Base-by-base conservation (phyloP, 2,888 invertebrate genomes). In the Metalampra italica region DNA sequence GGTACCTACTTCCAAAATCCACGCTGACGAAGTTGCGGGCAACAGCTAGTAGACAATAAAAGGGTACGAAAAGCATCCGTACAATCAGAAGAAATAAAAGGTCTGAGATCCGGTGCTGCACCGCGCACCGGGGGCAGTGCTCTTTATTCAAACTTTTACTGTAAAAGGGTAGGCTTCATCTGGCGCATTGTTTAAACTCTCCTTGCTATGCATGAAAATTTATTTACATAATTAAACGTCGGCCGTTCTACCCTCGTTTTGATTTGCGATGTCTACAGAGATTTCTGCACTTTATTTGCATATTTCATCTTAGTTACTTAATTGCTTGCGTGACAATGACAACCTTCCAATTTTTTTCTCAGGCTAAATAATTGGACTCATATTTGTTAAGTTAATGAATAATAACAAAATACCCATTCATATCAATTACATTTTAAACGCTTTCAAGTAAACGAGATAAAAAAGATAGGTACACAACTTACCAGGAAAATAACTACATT, bases 181-280 rank as follows among this genome's bases (percentile, higher is more conserved):
- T 81, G 83, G 74, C 75, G 75, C 76, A 78, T 86, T 87, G 83
- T 86, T 85, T 79, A 75, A 77, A 67, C 72, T 75, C 78, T 79
- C 76, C 78, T 82, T 75, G 73, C 73, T 80, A 82, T 80, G 82
- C 80, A 85, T 81, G 82, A 82, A 75, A 83, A 81, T 82, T 78
- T 86, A 86, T 88, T 88, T 84, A 82, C 87, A 88, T 88, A 85
- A 86, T 86, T 86, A 87, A 87, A 82, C 76, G 81, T 65, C 72
- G 75, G 65, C 68, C 70, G 66, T 67, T 67, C 68, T 70, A 73
- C 76, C 80, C 79, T 64, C 68, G 68, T 76, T 82, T 77, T 83
- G 84, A 84, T 87, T 86, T 80, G 82, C 68, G 76, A 81, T 80
- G 80, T 82, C 84, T 81, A 82, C 77, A 73, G 62, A 81, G 78